Percentiles rank a stretch among this genome's conserved stretches.
Conservation (phyloP, 2,888 invertebrate species). For the Cepaea hortensis region DNA sequence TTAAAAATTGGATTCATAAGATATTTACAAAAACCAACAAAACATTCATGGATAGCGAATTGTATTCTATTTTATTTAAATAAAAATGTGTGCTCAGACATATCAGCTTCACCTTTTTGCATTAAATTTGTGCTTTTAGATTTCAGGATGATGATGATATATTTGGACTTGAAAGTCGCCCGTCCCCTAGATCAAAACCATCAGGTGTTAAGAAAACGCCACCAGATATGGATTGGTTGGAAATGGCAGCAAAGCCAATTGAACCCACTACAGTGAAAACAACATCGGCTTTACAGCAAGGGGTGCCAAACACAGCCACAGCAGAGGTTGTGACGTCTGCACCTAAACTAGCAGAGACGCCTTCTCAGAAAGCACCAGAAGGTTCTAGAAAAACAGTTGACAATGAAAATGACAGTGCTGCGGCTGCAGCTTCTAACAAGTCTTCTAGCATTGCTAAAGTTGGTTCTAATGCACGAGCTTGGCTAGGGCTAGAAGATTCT, state of each 20-base stretch:
- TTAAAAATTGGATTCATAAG: too few species aligned
- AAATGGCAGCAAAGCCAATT: conserved; percentile 47
- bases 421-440: conserved; percentile 6
- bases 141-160: conserved; percentile 79
- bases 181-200: conserved; percentile 55
- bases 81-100: too few species aligned
- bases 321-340: background rate
- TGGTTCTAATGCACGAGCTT: conserved; percentile 58
- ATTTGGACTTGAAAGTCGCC: conserved; percentile 64
- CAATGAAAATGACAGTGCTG: conserved; percentile 17
- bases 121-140: conserved; percentile 52
- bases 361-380: conserved; percentile 51
- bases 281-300: conserved; percentile 19
- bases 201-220: conserved; percentile 34
- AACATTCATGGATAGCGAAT: too few species aligned
- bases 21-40: too few species aligned
- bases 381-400: conserved; percentile 4
- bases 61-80: too few species aligned
- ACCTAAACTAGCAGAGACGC: conserved; percentile 36
- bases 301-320: background rate
- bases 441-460: conserved; percentile 50
- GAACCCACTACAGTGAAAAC: conserved; percentile 11
- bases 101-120: background rate
- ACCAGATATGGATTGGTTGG: conserved; percentile 70
- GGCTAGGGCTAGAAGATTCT: conserved; percentile 60